Evolutionary conservation across 2,888 invertebrate genomes (phyloP), one percentile per base, ranked within the genome.

Genomic region (Mimachlamys varia): DNA sequence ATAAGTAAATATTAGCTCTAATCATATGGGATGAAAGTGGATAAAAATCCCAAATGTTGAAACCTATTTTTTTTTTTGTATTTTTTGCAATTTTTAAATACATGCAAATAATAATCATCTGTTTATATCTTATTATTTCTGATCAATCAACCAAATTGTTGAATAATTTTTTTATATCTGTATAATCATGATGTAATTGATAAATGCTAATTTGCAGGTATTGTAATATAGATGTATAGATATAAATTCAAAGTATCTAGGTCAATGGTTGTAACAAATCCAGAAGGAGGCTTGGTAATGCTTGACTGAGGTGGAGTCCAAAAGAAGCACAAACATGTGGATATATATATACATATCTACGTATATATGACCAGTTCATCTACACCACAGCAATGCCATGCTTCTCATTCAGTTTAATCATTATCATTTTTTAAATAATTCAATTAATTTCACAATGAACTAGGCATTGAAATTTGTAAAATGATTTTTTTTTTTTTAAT

Each of bases 11-110:
- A 76, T 76, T 22, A 76, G 76, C 76, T 76, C 76, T 76, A 76
- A 33, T 27, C 76, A 76, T 76, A 62, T 62, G 10, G 62, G 44
- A 44, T 44, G n/a, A 76, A 76, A 33, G 7, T 76, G 33, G 76
- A 33, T 76, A 76, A 76, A 76, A 76, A 33, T 76, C 27, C 33
- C 76, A 76, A 33, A 27, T 76, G 76, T 76, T 76, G 33, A 76
- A 76, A 76, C 33, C 76, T 76, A 76, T n/a, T 76, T 76, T 76
- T 76, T 76, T n/a, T n/a, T n/a, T n/a, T n/a, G n/a, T n/a, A n/a
- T n/a, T n/a, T n/a, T 27, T 44, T 7, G 44, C 44, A 19, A 76
- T 12, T 33, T 27, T 33, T 76, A 13, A 27, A 33, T 76, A 76
- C 76, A 76, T 76, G 76, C 76, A 19, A 33, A 7, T 76, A 33